phyloP scores from a whole-genome alignment of 2,113 vertebrate genomes.

The Pelodiscus sinensis region DNA sequence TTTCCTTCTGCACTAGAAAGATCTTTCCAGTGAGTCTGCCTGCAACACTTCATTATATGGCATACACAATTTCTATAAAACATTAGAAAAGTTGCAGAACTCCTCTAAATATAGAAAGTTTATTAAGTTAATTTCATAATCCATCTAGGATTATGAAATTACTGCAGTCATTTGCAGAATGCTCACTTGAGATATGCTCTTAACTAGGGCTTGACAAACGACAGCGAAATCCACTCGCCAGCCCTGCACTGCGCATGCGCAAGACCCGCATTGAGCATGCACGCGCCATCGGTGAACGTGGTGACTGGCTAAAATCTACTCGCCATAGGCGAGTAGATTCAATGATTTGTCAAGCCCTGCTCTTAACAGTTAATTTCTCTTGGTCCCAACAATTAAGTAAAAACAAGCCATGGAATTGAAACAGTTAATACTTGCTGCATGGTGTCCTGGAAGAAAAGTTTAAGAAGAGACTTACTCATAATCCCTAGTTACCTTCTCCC shows the following conservation, averaged over 20 bases:
- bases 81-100: neutral
- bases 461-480: fast-evolving
- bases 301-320: no score
- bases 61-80: neutral
- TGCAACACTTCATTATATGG: neutral
- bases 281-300: no score
- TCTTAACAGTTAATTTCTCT: neutral
- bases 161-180: neutral
- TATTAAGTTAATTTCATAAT: neutral
- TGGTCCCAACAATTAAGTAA: neutral
- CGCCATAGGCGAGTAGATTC: no score
- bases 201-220: no score
- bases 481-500: fast-evolving
- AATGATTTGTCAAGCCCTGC: no score
- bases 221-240: no score
- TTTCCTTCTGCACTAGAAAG: neutral
- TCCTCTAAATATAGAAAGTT: neutral
- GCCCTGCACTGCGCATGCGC: no score
- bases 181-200: neutral
- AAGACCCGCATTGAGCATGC: no score
- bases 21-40: neutral
- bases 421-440: fast-evolving
- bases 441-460: neutral
- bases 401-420: neutral
- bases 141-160: neutral